Evolutionary conservation across 2,888 invertebrate species (phyloP).

Genomic region (Calameuta pallipes): DNA sequence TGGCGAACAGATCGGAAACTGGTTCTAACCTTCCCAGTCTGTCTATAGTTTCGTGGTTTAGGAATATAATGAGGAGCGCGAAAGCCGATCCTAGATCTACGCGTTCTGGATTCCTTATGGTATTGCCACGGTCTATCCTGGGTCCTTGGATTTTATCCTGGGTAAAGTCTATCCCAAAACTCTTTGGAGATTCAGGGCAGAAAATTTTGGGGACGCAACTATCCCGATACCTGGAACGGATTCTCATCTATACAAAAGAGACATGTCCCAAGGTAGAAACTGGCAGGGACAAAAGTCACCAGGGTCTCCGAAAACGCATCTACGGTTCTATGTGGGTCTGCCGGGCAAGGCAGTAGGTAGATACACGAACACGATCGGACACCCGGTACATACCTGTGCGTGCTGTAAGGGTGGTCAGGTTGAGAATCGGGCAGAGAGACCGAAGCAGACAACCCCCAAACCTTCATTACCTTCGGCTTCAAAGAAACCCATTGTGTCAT

Average conservation of each 20-base stretch:
- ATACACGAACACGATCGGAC: conserved; percentile 12
- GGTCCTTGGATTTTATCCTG: neutral
- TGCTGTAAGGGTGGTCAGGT: conserved; percentile 52
- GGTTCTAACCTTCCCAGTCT: conserved; percentile 48
- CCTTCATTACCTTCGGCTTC: conserved; percentile 56
- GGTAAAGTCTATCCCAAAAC: neutral
- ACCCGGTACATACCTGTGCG: conserved; percentile 48
- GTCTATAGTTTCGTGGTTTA: neutral
- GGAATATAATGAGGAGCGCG: neutral
- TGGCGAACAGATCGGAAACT: conserved; percentile 41
- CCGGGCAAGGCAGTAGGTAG: neutral
- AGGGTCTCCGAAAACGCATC: neutral
- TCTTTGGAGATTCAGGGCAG: neutral
- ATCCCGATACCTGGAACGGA: neutral
- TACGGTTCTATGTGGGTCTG: neutral
- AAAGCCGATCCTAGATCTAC: neutral
- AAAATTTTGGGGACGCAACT: neutral
- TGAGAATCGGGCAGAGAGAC: conserved; percentile 44
- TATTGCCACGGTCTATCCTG: neutral
- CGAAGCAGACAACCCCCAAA: conserved; percentile 50
- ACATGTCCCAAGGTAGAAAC: neutral
- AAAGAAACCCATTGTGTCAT: conserved; percentile 56
- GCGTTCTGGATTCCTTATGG: neutral
- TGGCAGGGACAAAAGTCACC: conserved; percentile 2
- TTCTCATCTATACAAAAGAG: neutral